These are phyloP conservation scores for Hemitrygon akajei DNA, from an alignment of 2,797 vertebrate genomes.

Conservation along the genomic window DNA sequence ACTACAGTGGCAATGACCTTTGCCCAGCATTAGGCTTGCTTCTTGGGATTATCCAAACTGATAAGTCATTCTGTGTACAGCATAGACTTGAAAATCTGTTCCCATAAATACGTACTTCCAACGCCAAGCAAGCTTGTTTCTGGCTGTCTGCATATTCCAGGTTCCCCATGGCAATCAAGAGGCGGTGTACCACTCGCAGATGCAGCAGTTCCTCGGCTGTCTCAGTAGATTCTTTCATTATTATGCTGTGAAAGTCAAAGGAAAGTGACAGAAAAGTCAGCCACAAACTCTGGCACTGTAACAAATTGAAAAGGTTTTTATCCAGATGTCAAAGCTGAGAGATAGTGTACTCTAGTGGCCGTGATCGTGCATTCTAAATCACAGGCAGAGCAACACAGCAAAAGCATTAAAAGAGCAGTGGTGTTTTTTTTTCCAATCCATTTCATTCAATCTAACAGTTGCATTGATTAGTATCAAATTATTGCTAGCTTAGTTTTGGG, in stretches of 20 bases:
- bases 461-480: neutral
- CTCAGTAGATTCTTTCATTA: constrained; percentile 55
- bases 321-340: neutral
- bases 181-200: constrained; percentile 60
- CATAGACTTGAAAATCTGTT: neutral
- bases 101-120: constrained; percentile 56
- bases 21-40: neutral
- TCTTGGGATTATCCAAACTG: neutral
- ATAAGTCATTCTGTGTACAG: neutral
- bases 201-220: constrained; percentile 63
- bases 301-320: neutral
- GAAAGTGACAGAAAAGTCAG: neutral
- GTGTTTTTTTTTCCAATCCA: neutral
- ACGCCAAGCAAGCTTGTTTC: constrained; percentile 66
- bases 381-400: neutral
- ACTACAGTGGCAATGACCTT: neutral
- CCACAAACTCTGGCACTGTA: neutral
- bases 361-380: neutral
- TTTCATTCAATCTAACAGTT: neutral
- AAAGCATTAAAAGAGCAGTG: neutral
- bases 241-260: constrained; percentile 51
- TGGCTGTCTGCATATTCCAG: constrained; percentile 65
- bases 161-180: constrained; percentile 69
- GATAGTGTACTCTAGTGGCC: neutral
- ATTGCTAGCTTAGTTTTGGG: neutral